phyloP scores from a whole-genome alignment of 2,888 invertebrate species.

The Conus canariensis region DNA sequence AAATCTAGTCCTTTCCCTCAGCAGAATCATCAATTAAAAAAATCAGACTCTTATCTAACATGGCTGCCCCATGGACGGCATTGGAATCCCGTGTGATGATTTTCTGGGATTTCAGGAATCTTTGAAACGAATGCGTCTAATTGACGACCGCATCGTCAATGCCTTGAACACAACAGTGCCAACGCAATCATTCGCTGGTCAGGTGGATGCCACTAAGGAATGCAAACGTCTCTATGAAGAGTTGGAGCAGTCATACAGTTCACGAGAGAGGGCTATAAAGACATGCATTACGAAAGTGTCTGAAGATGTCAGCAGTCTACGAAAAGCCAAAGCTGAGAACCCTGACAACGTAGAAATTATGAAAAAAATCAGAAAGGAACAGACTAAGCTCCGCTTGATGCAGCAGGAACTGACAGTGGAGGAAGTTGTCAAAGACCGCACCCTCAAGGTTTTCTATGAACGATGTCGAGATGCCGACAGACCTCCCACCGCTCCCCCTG shows the following conservation, averaged over 20 bases:
- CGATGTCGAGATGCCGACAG: slow-evolving; percentile 90
- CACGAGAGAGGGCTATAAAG: slow-evolving; percentile 88
- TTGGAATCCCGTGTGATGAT: too few species aligned
- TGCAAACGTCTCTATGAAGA: slow-evolving; percentile 89
- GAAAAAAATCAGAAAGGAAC: slow-evolving; percentile 89
- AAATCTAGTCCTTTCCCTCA: too few species aligned
- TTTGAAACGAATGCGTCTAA: slow-evolving; percentile 90
- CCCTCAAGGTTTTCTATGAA: slow-evolving; percentile 89
- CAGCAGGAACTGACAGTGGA: slow-evolving; percentile 93
- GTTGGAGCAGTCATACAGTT: slow-evolving; percentile 80
- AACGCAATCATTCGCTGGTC: slow-evolving; percentile 90
- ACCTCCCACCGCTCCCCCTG: slow-evolving; percentile 79
- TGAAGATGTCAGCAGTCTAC: slow-evolving; percentile 86
- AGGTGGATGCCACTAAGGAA: slow-evolving; percentile 84
- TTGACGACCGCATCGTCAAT: slow-evolving; percentile 95
- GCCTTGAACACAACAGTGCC: slow-evolving; percentile 91
- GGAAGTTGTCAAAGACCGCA: slow-evolving; percentile 92
- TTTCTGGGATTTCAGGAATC: too few species aligned
- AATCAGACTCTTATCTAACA: too few species aligned
- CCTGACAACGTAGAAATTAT: slow-evolving; percentile 84
- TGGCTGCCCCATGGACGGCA: too few species aligned
- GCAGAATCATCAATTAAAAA: too few species aligned
- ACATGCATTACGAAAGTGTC: slow-evolving; percentile 87
- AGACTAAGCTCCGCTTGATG: slow-evolving; percentile 90
- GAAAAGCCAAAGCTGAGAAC: slow-evolving; percentile 83